Conservation (phyloP, 2,113 vertebrate genomes). For the Anser brachyrhynchus region DNA sequence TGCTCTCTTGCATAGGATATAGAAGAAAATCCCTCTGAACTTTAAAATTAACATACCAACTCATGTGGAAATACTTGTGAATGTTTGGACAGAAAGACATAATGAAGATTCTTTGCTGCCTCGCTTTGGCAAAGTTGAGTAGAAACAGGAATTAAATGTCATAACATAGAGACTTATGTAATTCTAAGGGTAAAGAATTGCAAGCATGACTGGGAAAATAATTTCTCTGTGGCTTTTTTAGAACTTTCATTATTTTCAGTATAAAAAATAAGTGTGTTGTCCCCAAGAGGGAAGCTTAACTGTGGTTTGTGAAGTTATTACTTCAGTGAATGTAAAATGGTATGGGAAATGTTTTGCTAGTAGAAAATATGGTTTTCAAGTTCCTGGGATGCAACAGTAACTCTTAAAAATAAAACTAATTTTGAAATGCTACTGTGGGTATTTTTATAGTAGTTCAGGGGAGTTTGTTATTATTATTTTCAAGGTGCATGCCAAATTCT, state of each 20-base stretch:
- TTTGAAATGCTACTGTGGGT: constrained; percentile 56
- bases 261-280: constrained; percentile 34
- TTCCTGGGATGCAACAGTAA: constrained; percentile 44
- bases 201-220: constrained; percentile 70
- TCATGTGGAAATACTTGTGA: constrained; percentile 50
- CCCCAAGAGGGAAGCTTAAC: constrained; percentile 54
- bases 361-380: constrained; percentile 24
- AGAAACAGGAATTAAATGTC: constrained; percentile 71
- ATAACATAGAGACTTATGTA: constrained; percentile 66
- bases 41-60: constrained; percentile 20
- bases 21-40: constrained; percentile 7
- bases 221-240: constrained; percentile 52
- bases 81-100: constrained; percentile 20
- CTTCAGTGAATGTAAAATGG: constrained; percentile 49
- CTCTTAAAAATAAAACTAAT: constrained; percentile 56
- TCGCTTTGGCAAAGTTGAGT: constrained; percentile 58
- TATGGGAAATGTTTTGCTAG: constrained; percentile 63
- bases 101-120: constrained; percentile 47
- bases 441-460: constrained; percentile 27
- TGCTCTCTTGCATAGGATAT: neutral
- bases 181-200: constrained; percentile 64
- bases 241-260: constrained; percentile 64
- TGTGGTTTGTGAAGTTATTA: constrained; percentile 47
- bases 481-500: neutral
- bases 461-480: constrained; percentile 14